Base-by-base conservation (phyloP, 2,797 vertebrate species). In the Myripristis murdjan region DNA sequence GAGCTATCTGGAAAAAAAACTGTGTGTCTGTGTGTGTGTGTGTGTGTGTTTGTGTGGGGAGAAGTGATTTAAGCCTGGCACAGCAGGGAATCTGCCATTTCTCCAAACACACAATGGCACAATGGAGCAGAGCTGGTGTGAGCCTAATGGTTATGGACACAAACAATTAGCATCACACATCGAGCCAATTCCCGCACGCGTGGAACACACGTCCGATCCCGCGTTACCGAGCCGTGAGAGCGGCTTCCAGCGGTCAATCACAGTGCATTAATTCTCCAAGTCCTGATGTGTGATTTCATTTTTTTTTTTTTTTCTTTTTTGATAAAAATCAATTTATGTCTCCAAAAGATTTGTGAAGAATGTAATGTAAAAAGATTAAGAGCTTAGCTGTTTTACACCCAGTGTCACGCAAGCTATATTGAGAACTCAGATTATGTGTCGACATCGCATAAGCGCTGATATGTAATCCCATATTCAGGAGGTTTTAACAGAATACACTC, bases 101-200 rank as follows among this genome's bases (percentile, higher is more conserved):
- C 73, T 85, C 70, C 77, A 82, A 90, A 91, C 79, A 87, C 80
- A 80, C 66, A 73, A 73, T 39, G 24, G 64, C 67, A 88, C 82
- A 83, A 83, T 73, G 72, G 76, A 78, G 73, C 64, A 64, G 81
- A 75, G 73, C 71, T 64, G 52, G 73, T 65, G 74, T 80, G 86
- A 90, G 79, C 57, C 83, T 88, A 87, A 91, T 88, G 76, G 65
- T 81, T 86, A 81, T 76, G 41, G 81, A 87, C 83, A 82, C 76
- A 87, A 85, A 92, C 80, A 86, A 88, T 84, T 85, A 81, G 66
- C 83, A 79, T 71, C 69, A 70, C 60, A 81, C 79, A 67, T 69
- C 43, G 26, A 61, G 64, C 31, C 51, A 9, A 61, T 49, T 63
- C 51, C 28, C 54, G 64, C 22, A 3, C 8, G 39, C 61, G 63